Percentiles rank a stretch among this genome's conserved stretches.
phyloP scores from a whole-genome alignment of 2,888 invertebrate species.

The Flexamia atlantica region DNA sequence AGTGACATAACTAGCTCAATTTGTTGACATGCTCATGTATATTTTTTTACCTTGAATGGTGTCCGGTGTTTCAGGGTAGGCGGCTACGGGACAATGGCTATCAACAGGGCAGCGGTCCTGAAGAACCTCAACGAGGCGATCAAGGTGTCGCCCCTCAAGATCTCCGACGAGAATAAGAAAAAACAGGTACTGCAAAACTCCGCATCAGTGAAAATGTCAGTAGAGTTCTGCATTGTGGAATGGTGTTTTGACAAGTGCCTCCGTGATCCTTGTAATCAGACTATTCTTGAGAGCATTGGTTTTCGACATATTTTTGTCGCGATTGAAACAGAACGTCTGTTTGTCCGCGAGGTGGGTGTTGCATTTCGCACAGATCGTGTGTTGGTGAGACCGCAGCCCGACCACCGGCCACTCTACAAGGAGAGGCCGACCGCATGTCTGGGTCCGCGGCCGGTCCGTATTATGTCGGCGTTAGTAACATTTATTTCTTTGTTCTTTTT shows the following conservation, averaged over 20 bases:
- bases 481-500: too few species aligned
- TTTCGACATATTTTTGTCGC: too few species aligned
- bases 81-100: constrained; percentile 29
- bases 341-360: not conserved
- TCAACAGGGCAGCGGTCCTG: constrained; percentile 44
- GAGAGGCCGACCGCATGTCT: not conserved
- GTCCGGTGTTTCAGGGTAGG: not conserved
- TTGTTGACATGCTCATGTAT: too few species aligned
- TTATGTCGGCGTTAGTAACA: too few species aligned
- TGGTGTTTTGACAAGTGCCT: too few species aligned
- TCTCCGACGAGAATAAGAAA: constrained; percentile 39
- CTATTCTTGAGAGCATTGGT: too few species aligned
- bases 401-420: not conserved
- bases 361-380: not conserved
- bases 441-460: not conserved
- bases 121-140: constrained; percentile 44
- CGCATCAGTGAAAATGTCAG: too few species aligned
- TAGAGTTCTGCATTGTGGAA: too few species aligned
- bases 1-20: too few species aligned
- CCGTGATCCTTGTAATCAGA: too few species aligned
- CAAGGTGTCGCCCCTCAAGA: constrained; percentile 34
- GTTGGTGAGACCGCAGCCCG: not conserved
- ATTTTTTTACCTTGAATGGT: too few species aligned
- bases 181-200: constrained; percentile 15
- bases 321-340: not conserved